Base-by-base conservation (phyloP, 2,888 invertebrate species). In the Eristalis pertinax region DNA sequence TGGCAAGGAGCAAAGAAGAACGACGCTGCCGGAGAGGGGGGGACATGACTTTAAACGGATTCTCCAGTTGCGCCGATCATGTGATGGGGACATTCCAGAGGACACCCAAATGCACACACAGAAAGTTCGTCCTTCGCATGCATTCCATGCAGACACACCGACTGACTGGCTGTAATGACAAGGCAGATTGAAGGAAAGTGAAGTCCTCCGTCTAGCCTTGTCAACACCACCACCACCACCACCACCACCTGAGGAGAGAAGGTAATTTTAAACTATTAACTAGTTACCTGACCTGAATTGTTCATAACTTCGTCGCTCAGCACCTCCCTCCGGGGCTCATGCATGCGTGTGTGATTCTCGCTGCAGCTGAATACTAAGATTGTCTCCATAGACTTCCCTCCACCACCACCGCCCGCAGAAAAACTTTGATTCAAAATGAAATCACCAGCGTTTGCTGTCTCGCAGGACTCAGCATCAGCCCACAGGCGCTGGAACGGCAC, bases 341-440 rank as follows among this genome's bases (percentile, higher is more conserved):
- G 68, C 75, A 87, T 76, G 86, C 78, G 83, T 79, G 73, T 84
- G 60, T 26, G 24, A 24, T 72, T 64, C n/a, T 35, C 76, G 73
- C 87, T 84, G 84, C 60, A 84, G 76, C 87, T 79, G 87, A 87
- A 87, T 87, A 84, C 87, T 84, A 87, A 87, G 84, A 84, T 76
- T 76, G 79, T 84, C 78, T 43, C 63, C 65, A 68, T 35, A 68
- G 64, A 32, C 60, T 5, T 0, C n/a, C 19, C 24, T 13, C 60
- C 63, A 43, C 64, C 3, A 5, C 43, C n/a, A 5, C n/a, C 43
- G n/a, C 43, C 43, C 8, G 8, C 65, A 70, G 76, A 72, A 78
- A 87, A 86, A 79, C 86, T 76, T 80, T 79, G 79, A 84, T 87
- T 84, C 72, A 82, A 76, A 82, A 76, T 67, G 62, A 82, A 82